These are phyloP conservation scores for Masticophis lateralis DNA, from an alignment of 2,797 vertebrate genomes.

Conservation along the genomic window DNA sequence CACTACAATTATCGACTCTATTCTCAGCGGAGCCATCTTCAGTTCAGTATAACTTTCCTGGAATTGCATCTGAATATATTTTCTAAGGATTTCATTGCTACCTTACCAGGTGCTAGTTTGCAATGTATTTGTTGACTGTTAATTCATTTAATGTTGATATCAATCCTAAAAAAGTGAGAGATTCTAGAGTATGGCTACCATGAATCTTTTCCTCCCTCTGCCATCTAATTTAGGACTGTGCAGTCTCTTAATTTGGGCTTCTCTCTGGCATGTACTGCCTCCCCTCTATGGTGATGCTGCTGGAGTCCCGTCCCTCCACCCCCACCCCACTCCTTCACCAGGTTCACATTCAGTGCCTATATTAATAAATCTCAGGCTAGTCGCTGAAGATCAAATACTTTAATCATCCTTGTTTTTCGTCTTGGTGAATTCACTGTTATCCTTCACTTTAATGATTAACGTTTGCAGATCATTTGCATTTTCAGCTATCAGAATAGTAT, in stretches of 20 bases:
- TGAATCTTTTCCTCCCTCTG: not conserved
- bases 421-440: not conserved
- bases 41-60: too few relatives aligned
- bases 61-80: not conserved
- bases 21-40: not conserved
- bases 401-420: not conserved
- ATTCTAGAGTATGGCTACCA: not conserved
- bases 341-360: not conserved
- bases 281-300: not conserved
- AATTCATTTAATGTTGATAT: not conserved
- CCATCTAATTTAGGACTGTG: not conserved
- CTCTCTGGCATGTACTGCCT: not conserved
- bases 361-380: not conserved
- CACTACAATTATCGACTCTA: not conserved
- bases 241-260: not conserved
- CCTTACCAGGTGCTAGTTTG: not conserved
- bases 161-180: not conserved
- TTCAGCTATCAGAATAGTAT: not conserved
- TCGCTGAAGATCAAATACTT: not conserved
- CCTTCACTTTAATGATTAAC: not conserved
- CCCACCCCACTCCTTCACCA: not conserved
- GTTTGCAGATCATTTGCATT: not conserved
- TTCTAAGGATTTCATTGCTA: not conserved
- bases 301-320: too few relatives aligned
- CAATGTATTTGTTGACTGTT: not conserved